A percentile compares a stretch with the other conserved stretches of the same genome.
Evolutionary conservation across 2,797 vertebrate species (phyloP).

Genomic region (Myotis daubentonii): DNA sequence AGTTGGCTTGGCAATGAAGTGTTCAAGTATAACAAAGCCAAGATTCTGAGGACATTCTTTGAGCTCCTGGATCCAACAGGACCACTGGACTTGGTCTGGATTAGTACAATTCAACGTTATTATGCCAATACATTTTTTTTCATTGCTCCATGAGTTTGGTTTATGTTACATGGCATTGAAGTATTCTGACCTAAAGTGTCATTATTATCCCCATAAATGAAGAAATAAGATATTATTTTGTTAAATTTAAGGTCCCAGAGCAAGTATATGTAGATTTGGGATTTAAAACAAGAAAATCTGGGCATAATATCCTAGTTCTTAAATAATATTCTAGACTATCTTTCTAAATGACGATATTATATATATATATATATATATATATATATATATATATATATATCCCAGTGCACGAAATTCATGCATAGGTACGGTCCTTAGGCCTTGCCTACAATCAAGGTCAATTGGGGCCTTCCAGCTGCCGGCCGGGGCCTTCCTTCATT

Average conservation of each 20-base stretch:
- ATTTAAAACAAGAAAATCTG: constrained; percentile 6
- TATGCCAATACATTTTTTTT: background rate
- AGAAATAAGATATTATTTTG: background rate
- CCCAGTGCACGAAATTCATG: no score
- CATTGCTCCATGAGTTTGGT: background rate
- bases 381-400: background rate
- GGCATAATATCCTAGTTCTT: background rate
- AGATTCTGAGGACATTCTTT: background rate
- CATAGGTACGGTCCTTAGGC: no score
- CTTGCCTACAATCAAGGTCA: no score
- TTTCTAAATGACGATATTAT: background rate
- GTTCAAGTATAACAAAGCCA: background rate
- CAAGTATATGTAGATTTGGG: background rate
- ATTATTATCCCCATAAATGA: background rate
- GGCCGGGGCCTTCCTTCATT: no score
- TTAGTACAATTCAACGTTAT: background rate
- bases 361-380: background rate
- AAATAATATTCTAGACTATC: background rate
- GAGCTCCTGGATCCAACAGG: background rate
- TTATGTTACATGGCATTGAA: background rate
- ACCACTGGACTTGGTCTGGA: background rate
- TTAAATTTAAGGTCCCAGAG: background rate
- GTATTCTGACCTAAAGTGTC: background rate
- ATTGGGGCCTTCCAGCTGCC: no score
- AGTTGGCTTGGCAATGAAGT: background rate